Conservation (phyloP, 1,140 invertebrate species). For the Hycleus phaleratus region DNA sequence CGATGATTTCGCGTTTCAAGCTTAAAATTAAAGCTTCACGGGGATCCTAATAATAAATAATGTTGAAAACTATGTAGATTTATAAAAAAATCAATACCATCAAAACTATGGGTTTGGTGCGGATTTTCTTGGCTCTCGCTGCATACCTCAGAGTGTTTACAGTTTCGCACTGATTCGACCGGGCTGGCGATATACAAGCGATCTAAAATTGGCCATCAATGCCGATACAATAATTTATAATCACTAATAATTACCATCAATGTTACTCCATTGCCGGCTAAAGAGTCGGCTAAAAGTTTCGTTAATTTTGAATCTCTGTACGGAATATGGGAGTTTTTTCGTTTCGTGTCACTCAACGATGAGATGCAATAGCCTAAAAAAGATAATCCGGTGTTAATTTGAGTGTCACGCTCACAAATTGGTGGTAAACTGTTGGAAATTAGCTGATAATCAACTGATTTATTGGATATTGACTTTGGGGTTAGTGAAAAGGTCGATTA, state of each 20-base stretch:
- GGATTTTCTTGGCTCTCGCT: slow-evolving; percentile 76
- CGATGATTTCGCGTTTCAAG: slow-evolving; percentile 79
- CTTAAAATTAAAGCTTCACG: slow-evolving; percentile 84
- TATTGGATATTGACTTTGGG: slow-evolving; percentile 1
- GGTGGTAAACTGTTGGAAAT: slow-evolving; percentile 2
- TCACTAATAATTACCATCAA: slow-evolving; percentile 62
- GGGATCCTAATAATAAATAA: slow-evolving; percentile 60
- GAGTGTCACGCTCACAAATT: slow-evolving; percentile 1
- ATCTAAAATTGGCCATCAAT: slow-evolving; percentile 55
- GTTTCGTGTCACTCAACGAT: slow-evolving; percentile 76
- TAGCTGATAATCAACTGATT: slow-evolving; percentile 6
- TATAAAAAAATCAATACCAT: slow-evolving; percentile 56
- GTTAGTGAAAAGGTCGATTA: slow-evolving; percentile 4
- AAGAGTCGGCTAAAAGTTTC: slow-evolving; percentile 83
- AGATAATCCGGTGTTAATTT: not conserved
- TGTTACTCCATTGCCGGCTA: slow-evolving; percentile 91
- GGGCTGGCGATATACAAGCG: slow-evolving; percentile 81
- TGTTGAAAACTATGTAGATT: too few relatives aligned
- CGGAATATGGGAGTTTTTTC: slow-evolving; percentile 77
- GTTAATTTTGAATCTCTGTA: slow-evolving; percentile 91
- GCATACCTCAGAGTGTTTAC: slow-evolving; percentile 88
- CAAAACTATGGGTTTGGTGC: slow-evolving; percentile 82
- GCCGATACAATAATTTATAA: not conserved
- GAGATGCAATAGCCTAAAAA: slow-evolving; percentile 85
- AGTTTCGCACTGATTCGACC: slow-evolving; percentile 81